Evolutionary conservation across 1,140 invertebrate species (phyloP).

Genomic region (Papilio polyxenes): DNA sequence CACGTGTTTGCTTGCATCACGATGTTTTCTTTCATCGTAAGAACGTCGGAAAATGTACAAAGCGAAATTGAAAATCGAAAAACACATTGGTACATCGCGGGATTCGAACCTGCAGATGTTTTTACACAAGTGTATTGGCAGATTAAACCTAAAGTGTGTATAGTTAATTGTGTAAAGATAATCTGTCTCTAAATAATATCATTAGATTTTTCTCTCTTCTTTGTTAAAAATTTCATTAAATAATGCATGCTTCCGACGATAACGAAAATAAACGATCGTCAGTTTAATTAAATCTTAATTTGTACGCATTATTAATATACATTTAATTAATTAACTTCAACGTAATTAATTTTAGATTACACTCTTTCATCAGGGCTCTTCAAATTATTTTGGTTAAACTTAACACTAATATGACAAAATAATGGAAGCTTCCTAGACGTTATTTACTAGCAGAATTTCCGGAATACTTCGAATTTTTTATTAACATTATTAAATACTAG

Average conservation of each 20-base stretch:
- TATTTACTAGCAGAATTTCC: background rate
- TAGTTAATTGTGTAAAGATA: too few relatives aligned
- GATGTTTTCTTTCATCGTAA: too few relatives aligned
- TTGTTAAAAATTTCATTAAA: background rate
- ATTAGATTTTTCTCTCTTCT: background rate
- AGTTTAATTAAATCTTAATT: constrained; percentile 18
- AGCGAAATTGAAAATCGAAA: too few relatives aligned
- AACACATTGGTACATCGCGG: too few relatives aligned
- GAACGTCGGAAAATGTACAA: too few relatives aligned
- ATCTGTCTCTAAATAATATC: background rate
- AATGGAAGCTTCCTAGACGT: background rate
- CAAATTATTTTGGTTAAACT: background rate
- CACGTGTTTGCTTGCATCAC: too few relatives aligned
- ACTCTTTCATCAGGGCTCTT: background rate
- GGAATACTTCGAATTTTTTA: background rate
- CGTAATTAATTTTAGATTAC: background rate
- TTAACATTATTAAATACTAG: too few relatives aligned
- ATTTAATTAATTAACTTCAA: background rate
- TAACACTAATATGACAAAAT: background rate
- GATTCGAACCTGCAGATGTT: too few relatives aligned
- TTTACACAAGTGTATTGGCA: too few relatives aligned
- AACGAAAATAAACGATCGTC: constrained; percentile 4
- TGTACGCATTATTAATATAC: background rate
- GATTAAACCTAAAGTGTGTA: too few relatives aligned
- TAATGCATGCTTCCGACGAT: background rate